Evolutionary conservation across 2,113 vertebrate genomes (phyloP).

Genomic region (Indri indri): DNA sequence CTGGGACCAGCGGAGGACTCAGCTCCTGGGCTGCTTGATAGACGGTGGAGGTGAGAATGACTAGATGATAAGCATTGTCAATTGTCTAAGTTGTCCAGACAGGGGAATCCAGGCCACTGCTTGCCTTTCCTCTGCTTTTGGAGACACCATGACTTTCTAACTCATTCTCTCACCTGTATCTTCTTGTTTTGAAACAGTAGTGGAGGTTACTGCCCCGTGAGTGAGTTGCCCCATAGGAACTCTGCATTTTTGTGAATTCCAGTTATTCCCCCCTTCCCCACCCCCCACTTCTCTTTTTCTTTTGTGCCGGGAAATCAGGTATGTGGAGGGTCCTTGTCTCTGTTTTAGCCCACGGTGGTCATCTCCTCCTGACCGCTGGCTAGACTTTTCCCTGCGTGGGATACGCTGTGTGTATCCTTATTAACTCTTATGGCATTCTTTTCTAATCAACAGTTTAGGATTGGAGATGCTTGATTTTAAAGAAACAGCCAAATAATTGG

Average conservation of each 20-base stretch:
- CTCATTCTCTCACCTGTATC: not conserved
- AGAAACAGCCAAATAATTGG: not conserved
- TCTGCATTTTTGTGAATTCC: not conserved
- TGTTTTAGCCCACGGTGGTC: not conserved
- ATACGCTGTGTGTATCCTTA: not conserved
- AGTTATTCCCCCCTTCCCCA: not conserved
- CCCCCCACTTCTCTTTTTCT: not conserved
- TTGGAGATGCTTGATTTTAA: conserved; percentile 36
- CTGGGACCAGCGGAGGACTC: conserved; percentile 58
- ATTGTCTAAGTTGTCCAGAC: not conserved
- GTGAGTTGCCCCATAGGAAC: not conserved
- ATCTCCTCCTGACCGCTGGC: not conserved
- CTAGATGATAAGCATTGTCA: fast-evolving
- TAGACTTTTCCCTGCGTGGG: not conserved
- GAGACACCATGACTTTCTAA: not conserved
- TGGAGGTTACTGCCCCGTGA: not conserved
- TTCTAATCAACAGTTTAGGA: not conserved
- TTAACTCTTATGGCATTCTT: not conserved
- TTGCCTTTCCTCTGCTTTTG: not conserved
- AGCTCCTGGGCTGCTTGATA: conserved; percentile 82
- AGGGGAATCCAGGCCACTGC: not conserved
- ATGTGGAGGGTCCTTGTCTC: not conserved
- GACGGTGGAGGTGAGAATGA: conserved; percentile 84
- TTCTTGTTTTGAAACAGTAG: not conserved
- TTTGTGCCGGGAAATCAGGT: not conserved